These are phyloP conservation scores for Nylanderia fulva DNA, from an alignment of 1,140 invertebrate genomes.

Conservation along the genomic window DNA sequence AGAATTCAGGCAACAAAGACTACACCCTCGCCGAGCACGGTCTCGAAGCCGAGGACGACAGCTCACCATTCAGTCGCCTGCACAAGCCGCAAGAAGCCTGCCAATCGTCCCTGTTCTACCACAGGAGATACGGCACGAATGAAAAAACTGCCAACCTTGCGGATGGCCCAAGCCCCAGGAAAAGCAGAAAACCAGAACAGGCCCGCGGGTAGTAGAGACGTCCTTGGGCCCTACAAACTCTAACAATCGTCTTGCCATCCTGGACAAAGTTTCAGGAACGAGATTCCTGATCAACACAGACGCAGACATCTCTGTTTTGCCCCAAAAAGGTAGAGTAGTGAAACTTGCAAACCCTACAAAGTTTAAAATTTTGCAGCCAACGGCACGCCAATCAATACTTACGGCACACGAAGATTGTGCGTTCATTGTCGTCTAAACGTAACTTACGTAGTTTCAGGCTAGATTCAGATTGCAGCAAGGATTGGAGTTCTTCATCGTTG, in stretches of 20 bases:
- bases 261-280: background rate
- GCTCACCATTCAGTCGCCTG: too few relatives aligned
- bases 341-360: background rate
- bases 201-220: background rate
- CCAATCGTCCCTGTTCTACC: background rate
- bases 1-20: background rate
- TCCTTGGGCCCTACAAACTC: background rate
- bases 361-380: background rate
- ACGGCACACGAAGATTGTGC: too few relatives aligned
- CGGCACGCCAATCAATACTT: background rate
- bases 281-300: background rate
- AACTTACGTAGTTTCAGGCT: conserved; percentile 14
- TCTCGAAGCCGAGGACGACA: too few relatives aligned
- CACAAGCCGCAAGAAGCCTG: too few relatives aligned
- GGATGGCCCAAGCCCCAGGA: background rate
- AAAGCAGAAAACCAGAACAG: background rate
- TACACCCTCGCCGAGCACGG: background rate
- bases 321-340: background rate
- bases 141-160: background rate
- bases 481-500: background rate
- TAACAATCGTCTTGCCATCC: background rate
- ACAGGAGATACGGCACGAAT: background rate
- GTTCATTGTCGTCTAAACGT: too few relatives aligned
- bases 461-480: background rate
- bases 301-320: background rate